phyloP scores from a whole-genome alignment of 1,140 invertebrate genomes.

The Oncopodura yosiiana region DNA sequence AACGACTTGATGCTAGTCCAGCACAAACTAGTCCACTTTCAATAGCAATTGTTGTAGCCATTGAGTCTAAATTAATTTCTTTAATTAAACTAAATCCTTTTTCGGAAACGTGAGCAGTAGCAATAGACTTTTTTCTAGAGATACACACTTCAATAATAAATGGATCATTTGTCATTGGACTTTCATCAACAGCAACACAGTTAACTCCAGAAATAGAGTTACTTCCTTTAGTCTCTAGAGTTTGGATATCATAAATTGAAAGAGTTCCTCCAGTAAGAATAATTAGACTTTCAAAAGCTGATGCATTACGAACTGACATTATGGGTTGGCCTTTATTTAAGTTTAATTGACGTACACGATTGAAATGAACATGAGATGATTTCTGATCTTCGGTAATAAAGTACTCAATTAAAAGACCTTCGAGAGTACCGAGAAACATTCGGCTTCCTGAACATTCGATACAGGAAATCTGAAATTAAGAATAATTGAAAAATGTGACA shows the following conservation, averaged over 20 bases:
- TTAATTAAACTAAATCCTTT: conserved; percentile 26
- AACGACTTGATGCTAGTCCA: conserved; percentile 22
- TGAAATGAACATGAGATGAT: background rate
- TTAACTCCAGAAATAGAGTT: conserved; percentile 19
- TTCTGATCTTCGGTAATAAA: conserved; percentile 28
- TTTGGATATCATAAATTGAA: conserved; percentile 29
- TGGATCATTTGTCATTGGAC: conserved; percentile 26
- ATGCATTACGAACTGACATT: conserved; percentile 24
- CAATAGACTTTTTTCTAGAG: conserved; percentile 21
- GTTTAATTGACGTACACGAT: background rate
- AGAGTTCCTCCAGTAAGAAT: conserved; percentile 24
- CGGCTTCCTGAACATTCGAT: conserved; percentile 32
- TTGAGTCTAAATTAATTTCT: conserved; percentile 27
- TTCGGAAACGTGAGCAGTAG: conserved; percentile 22
- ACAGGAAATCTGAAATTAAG: conserved; percentile 27
- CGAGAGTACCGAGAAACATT: conserved; percentile 32
- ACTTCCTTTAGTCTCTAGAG: conserved; percentile 27
- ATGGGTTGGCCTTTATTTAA: conserved; percentile 24
- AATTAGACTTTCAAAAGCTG: conserved; percentile 31
- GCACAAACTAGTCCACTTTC: conserved; percentile 31
- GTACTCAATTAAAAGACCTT: conserved; percentile 29
- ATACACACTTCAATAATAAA: conserved; percentile 32
- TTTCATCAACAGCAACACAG: conserved; percentile 32
- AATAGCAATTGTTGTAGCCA: conserved; percentile 17
- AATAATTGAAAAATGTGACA: background rate